A percentile compares a stretch with the other conserved stretches of the same genome.
Evolutionary conservation across 2,797 vertebrate genomes (phyloP).

Genomic region (Pangasius mekongensis): DNA sequence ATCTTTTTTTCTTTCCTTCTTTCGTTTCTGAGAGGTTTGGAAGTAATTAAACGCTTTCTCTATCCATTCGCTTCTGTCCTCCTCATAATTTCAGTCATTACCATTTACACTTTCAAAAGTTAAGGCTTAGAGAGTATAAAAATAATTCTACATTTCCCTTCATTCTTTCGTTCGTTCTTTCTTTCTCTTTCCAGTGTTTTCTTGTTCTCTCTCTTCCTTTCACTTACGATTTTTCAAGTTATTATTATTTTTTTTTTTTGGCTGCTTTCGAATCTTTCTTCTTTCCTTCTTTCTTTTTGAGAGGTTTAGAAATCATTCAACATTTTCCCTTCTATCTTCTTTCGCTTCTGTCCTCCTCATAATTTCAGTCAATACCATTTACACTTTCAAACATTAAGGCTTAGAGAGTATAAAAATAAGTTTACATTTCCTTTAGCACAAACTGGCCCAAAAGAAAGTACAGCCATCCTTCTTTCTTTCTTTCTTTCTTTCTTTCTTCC

Average conservation of each 20-base stretch:
- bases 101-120: background rate
- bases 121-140: slow-evolving; percentile 1
- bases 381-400: background rate
- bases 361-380: background rate
- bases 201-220: background rate
- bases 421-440: background rate
- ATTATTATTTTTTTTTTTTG: background rate
- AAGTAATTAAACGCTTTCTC: background rate
- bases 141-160: background rate
- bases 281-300: background rate
- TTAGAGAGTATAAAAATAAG: background rate
- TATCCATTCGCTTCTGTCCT: background rate
- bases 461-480: background rate
- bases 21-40: background rate
- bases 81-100: too few relatives aligned
- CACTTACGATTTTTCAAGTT: background rate
- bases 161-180: background rate
- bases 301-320: background rate
- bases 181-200: background rate
- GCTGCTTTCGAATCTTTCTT: background rate
- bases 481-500: too few relatives aligned
- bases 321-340: background rate
- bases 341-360: background rate
- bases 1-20: background rate
- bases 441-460: background rate